phyloP scores from a whole-genome alignment of 2,888 invertebrate genomes.

The Mythimna ferrago region DNA sequence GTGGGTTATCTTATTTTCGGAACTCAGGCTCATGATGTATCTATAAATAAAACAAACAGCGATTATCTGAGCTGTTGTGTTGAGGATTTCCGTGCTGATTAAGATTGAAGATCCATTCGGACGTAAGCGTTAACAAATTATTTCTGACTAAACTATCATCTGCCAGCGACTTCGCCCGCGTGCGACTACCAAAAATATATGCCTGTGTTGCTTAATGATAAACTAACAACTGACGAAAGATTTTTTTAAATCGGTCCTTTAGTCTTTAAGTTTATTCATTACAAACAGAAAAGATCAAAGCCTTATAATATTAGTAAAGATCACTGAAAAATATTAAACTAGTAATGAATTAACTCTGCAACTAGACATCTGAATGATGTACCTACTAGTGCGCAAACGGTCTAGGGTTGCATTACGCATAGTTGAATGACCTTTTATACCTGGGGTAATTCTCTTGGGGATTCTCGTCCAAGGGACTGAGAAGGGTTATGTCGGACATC shows the following conservation, averaged over 20 bases:
- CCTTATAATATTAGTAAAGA: too few relatives aligned
- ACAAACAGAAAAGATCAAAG: too few relatives aligned
- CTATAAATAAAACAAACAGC: not conserved
- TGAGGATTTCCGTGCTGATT: not conserved
- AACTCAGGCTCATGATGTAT: not conserved
- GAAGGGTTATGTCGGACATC: conserved; percentile 19
- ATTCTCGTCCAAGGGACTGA: not conserved
- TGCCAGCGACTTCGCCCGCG: too few relatives aligned
- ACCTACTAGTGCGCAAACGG: not conserved
- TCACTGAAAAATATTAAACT: too few relatives aligned
- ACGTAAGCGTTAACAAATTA: not conserved
- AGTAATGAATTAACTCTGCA: too few relatives aligned
- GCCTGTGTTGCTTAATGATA: too few relatives aligned
- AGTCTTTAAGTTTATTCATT: too few relatives aligned
- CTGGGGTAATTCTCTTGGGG: conserved; percentile 2
- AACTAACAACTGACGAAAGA: too few relatives aligned
- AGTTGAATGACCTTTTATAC: conserved; percentile 38
- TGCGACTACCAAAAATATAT: too few relatives aligned
- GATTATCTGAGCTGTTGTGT: not conserved
- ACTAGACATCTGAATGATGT: too few relatives aligned
- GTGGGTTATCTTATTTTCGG: not conserved
- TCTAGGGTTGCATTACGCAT: conserved; percentile 25
- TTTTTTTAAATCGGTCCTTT: too few relatives aligned
- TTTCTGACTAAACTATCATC: too few relatives aligned
- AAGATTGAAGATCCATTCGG: not conserved